Evolutionary conservation across 1,140 invertebrate species (phyloP), one percentile per base, ranked within the genome.

Genomic region (Drosophila paulistorum): DNA sequence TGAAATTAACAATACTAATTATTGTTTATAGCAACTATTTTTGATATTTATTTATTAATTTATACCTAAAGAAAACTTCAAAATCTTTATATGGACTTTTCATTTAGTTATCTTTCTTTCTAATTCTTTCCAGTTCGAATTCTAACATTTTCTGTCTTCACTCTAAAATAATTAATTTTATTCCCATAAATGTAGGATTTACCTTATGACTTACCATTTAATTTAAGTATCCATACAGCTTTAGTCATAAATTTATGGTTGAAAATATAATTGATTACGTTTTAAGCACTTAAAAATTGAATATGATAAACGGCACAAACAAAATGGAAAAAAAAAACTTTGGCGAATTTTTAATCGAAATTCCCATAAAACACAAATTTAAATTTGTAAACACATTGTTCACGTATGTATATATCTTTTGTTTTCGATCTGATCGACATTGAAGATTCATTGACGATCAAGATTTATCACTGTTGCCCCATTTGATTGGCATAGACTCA

Each of bases 401-500:
- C 17, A 23, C n/a, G 20, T 23, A 26, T 26, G 14, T 11, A 11
- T 51, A 39, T 39, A 39, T 11, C 10, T 39, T 11, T 39, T 13
- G 2, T 9, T 23, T 51, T 23, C 45, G 3, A 23, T 23, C 45
- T 58, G 41, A 58, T 74, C 42, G 57, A 71, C 65, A 37, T 42
- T 60, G 62, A 72, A 76, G 48, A 66, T 59, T 65, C 76, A 71
- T 79, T 86, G 83, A 68, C 69, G 70, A 67, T 69, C 58, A 74
- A 87, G 83, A 86, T 87, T 79, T 86, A 86, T 89, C 72, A 77
- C 62, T 65, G 76, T 79, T 87, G 83, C 79, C 54, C 82, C 76
- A 86, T 61, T 86, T 86, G 83, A 87, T 89, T 86, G 83, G 84
- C 83, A 83, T 86, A 45, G 48, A 87, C 79, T 86, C 83, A 86